These are phyloP conservation scores for Alexandromys fortis DNA, from an alignment of 2,113 vertebrate species.

Conservation along the genomic window DNA sequence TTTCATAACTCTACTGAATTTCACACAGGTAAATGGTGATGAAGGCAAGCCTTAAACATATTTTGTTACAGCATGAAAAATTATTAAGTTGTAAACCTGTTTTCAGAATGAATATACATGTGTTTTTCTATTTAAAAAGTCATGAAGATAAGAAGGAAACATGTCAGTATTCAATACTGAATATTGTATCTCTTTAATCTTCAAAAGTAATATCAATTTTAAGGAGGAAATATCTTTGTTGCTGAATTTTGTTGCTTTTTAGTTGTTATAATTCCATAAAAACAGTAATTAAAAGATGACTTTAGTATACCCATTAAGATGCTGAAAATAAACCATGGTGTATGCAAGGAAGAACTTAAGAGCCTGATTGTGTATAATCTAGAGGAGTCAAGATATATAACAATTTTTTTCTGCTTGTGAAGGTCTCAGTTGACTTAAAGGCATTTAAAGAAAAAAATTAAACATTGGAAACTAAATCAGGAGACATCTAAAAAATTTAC, in stretches of 20 bases:
- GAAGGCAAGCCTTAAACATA: background rate
- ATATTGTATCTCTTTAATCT: background rate
- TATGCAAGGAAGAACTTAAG: background rate
- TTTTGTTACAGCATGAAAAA: background rate
- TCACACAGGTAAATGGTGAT: background rate
- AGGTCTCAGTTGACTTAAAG: background rate
- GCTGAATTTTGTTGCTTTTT: background rate
- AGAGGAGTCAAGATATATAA: background rate
- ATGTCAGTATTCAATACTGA: background rate
- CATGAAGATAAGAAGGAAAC: background rate
- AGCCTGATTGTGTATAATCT: fast-evolving
- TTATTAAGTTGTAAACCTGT: background rate
- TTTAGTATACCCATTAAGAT: background rate
- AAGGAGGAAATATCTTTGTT: background rate
- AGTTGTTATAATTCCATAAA: constrained; percentile 1
- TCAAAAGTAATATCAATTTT: background rate
- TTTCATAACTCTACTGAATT: background rate
- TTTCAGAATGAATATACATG: background rate
- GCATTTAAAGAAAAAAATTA: background rate
- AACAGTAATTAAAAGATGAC: background rate
- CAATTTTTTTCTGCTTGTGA: background rate
- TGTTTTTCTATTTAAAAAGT: background rate
- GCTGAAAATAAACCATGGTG: background rate
- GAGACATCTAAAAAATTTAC: background rate
- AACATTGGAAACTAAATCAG: background rate